These are phyloP conservation scores for Melanocharis versteri DNA, from an alignment of 2,113 vertebrate genomes.

Conservation along the genomic window DNA sequence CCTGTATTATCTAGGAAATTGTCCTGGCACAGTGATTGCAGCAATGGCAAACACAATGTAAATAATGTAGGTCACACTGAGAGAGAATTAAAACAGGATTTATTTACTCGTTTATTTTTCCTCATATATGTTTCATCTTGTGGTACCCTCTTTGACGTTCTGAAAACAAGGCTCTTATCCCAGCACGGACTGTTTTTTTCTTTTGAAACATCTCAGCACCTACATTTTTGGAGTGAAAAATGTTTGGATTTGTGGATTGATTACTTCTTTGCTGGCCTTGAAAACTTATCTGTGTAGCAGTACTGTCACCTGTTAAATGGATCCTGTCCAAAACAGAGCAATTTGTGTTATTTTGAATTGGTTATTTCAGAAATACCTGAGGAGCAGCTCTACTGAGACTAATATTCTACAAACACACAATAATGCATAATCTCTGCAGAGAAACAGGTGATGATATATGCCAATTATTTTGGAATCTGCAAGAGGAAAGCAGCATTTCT, in stretches of 20 bases:
- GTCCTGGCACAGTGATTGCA: background rate
- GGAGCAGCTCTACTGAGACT: background rate
- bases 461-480: background rate
- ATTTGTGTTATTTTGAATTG: background rate
- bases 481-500: background rate
- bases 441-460: background rate
- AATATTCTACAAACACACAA: background rate
- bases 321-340: background rate
- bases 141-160: background rate
- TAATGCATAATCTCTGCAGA: background rate
- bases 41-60: background rate
- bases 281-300: background rate
- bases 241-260: background rate
- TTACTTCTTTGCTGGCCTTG: background rate
- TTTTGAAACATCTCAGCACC: background rate
- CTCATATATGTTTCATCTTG: background rate
- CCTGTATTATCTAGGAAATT: conserved; percentile 26
- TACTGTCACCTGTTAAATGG: background rate
- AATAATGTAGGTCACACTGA: background rate
- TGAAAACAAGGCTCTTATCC: background rate
- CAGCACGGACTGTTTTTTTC: background rate
- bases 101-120: background rate
- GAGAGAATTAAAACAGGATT: background rate
- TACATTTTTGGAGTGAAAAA: background rate
- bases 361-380: background rate